Conservation (phyloP, 2,888 invertebrate species). For the Bhutanitis thaidina region DNA sequence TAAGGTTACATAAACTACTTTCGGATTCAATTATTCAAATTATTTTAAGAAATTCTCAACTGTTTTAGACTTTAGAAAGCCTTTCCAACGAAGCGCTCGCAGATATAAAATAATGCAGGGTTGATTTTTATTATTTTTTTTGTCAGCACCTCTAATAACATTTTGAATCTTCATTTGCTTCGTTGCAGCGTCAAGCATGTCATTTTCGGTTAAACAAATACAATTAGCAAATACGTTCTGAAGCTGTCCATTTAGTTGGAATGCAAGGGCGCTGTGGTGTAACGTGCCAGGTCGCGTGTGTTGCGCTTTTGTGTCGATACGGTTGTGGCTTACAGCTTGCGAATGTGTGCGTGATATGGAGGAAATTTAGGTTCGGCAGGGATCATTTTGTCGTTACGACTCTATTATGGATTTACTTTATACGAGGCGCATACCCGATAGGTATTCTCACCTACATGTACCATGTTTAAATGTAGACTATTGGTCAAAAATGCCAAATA, state of each 20-base stretch:
- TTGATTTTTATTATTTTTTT: not conserved
- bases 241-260: constrained; percentile 33
- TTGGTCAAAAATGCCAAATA: constrained; percentile 79
- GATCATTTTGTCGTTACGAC: constrained; percentile 48
- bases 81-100: constrained; percentile 26
- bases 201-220: not conserved
- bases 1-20: constrained; percentile 46
- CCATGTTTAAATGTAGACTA: constrained; percentile 71
- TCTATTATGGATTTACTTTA: constrained; percentile 56
- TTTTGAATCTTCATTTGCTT: not conserved
- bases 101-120: not conserved
- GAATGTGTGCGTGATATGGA: constrained; percentile 59
- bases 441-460: constrained; percentile 74
- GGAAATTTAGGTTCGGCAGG: constrained; percentile 75
- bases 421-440: constrained; percentile 63
- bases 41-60: not conserved
- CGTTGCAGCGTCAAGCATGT: not conserved
- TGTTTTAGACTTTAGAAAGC: not conserved
- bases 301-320: constrained; percentile 26
- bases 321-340: constrained; percentile 26
- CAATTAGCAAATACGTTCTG: not conserved
- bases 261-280: constrained; percentile 42
- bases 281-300: constrained; percentile 26
- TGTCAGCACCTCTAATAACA: not conserved
- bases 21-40: not conserved